Evolutionary conservation across 2,113 vertebrate genomes (phyloP).

Genomic region (Actenoides hombroni): DNA sequence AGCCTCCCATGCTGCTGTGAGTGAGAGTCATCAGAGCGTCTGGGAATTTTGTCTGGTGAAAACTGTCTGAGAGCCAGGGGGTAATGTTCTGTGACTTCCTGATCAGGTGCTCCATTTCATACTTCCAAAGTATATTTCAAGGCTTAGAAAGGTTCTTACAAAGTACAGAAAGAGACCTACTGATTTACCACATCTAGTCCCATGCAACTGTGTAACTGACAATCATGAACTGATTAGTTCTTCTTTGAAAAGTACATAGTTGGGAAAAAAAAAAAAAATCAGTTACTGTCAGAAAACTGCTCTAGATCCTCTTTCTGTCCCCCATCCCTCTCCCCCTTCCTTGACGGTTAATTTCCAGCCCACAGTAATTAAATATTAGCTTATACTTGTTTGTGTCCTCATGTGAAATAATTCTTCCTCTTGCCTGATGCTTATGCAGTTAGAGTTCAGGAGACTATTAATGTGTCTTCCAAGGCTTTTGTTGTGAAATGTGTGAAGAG

Average conservation of each 20-base stretch:
- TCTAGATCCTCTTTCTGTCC: not conserved
- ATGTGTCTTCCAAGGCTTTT: not conserved
- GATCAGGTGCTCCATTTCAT: not conserved
- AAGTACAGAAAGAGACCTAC: not conserved
- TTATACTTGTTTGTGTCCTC: not conserved
- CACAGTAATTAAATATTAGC: not conserved
- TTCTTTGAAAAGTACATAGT: not conserved
- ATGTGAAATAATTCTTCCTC: not conserved
- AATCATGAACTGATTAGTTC: not conserved
- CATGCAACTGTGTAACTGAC: not conserved
- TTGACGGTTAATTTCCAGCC: not conserved
- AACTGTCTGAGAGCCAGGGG: not conserved
- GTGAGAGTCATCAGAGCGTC: not conserved
- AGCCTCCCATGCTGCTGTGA: not conserved
- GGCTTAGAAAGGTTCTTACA: not conserved
- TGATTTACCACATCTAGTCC: not conserved
- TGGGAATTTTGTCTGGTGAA: not conserved
- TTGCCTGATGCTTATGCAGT: not conserved
- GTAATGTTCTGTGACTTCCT: not conserved
- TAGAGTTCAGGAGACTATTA: not conserved
- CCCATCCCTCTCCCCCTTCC: not conserved
- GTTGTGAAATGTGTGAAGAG: not conserved
- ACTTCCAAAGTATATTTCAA: not conserved
- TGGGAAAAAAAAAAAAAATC: rapidly evolving
- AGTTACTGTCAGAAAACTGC: not conserved